Evolutionary conservation across 2,888 invertebrate species (phyloP).

Genomic region (Cremastinae sp.): DNA sequence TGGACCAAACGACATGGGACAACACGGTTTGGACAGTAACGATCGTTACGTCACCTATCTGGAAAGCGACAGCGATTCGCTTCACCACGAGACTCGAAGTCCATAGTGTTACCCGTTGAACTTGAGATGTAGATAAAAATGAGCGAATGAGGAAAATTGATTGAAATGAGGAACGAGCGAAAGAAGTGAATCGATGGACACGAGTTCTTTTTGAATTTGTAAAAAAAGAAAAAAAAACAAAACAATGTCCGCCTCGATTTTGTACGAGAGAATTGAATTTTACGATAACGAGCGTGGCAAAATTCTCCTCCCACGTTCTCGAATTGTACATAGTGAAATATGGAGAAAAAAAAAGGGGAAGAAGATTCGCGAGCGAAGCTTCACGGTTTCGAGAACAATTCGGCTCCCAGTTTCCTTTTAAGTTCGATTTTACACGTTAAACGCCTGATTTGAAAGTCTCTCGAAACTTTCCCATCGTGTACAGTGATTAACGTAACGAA

Average conservation of each 20-base stretch:
- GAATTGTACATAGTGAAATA: conserved; percentile 14
- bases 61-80: conserved; percentile 89
- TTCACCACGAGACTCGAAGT: conserved; percentile 83
- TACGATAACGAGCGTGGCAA: too few species aligned
- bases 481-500: conserved; percentile 18
- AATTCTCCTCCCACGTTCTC: not conserved
- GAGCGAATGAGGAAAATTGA: conserved; percentile 2
- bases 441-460: not conserved
- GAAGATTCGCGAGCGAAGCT: not conserved
- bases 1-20: conserved; percentile 83
- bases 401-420: conserved; percentile 3
- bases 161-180: conserved; percentile 13
- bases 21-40: conserved; percentile 88
- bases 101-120: conserved; percentile 80
- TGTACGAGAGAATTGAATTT: too few species aligned
- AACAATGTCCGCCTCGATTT: too few species aligned
- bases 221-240: too few species aligned
- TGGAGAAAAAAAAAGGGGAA: not conserved
- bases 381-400: not conserved
- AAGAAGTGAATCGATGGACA: not conserved
- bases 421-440: conserved; percentile 1
- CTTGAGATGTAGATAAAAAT: conserved; percentile 68
- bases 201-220: too few species aligned
- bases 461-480: conserved; percentile 18
- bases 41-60: conserved; percentile 96